Evolutionary conservation across 2,888 invertebrate species (phyloP), one percentile per base, ranked within the genome.

Genomic region (Agriotes lineatus): DNA sequence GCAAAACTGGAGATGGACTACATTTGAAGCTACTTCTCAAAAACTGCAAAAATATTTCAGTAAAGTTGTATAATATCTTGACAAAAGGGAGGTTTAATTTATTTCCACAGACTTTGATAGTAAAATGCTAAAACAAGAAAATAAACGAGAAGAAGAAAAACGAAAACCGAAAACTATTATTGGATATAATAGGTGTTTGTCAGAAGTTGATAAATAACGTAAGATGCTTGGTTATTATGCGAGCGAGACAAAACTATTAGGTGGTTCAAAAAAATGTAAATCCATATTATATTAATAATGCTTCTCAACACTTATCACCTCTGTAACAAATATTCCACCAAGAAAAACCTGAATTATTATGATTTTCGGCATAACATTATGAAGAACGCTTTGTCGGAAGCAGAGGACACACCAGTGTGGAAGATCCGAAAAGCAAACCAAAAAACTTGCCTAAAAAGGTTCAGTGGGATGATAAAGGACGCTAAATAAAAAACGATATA

Each of bases 51-150:
- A 52, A 20, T 70, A 61, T 62, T 19, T 42, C 9, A 52, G 60
- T 14, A 67, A 44, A 20, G 58, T 77, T 9, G 62, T 54, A 4
- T 75, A 76, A 61, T 77, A 74, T 74, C 71, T 61, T 19, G 73
- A 73, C 48, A 69, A 73, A 19, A 16, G 73, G 19, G 74, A 77
- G 39, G 70, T 74, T 18, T 39, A 60, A 9, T 72, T 69, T 22
- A 73, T 76, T 35, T 74, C 76, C 3, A 76, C 62, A 5, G 72
- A 76, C 69, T 70, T 56, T 60, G 39, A 39, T 9, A 67, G 60
- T 14, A 22, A 70, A 16, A 57, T 75, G 58, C 33, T 63, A 42
- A 58, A 62, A 18, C 25, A 48, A 30, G 20, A 50, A 22, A 70
- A 57, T 33, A 48, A 35, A 48, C 16, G 65, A 45, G 35, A 61